Evolutionary conservation across 1,140 invertebrate species (phyloP).

Genomic region (Diabrotica undecimpunctata): DNA sequence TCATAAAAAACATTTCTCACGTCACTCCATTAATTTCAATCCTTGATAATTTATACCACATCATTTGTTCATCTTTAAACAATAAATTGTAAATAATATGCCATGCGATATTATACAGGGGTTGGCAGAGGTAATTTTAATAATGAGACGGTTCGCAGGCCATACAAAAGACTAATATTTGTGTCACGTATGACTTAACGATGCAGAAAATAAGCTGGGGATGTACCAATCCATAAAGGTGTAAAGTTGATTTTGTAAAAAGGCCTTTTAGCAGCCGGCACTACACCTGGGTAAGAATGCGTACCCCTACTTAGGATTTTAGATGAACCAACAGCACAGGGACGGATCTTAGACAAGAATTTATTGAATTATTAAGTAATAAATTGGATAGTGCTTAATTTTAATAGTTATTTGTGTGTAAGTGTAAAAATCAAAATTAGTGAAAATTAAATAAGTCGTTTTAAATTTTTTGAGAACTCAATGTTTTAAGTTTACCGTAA

Average conservation of each 20-base stretch:
- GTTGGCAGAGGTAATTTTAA: conserved; percentile 24
- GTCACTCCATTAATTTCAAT: conserved; percentile 5
- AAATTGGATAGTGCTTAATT: no score
- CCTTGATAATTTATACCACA: conserved; percentile 4
- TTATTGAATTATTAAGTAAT: no score
- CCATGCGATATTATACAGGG: neutral
- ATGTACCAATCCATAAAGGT: conserved; percentile 34
- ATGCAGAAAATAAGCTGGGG: conserved; percentile 43
- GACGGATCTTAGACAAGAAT: neutral
- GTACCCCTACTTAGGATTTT: conserved; percentile 13
- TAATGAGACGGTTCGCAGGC: conserved; percentile 27
- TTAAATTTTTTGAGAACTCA: no score
- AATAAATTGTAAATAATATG: conserved; percentile 17
- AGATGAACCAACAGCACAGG: neutral
- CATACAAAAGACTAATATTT: conserved; percentile 22
- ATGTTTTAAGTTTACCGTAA: no score
- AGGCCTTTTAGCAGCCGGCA: conserved; percentile 39
- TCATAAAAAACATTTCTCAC: conserved; percentile 5
- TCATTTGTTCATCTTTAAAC: conserved; percentile 18
- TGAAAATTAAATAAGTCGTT: no score
- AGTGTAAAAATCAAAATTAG: no score
- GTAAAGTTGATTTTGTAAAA: conserved; percentile 34
- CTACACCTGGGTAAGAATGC: conserved; percentile 31
- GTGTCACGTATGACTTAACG: conserved; percentile 37
- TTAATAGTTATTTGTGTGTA: no score